Evolutionary conservation across 1,140 invertebrate species (phyloP), one percentile per base, ranked within the genome.

Genomic region (Meloidogyne hapla): DNA sequence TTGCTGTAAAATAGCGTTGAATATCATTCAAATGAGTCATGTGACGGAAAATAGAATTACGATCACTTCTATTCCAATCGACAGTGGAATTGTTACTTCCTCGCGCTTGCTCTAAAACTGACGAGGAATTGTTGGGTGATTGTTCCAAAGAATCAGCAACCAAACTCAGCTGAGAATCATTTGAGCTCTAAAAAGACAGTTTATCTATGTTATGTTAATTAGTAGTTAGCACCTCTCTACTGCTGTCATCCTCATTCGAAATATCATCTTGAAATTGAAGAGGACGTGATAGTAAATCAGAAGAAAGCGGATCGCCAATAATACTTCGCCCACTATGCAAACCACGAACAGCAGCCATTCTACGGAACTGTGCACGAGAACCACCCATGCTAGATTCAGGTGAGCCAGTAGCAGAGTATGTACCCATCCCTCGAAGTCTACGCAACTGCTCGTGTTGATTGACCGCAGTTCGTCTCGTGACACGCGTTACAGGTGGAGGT

Each of bases 381-480:
- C 40, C 40, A 42, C 40, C 40, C 0, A 42, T 15, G 5, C 45
- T 18, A 48, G 45, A 48, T 5, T 48, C 45, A 18, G 45, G 15
- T 18, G 45, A 48, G 18, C 45, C 45, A 18, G 45, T 48, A 18
- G 45, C 15, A n/a, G 45, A 48, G 15, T 18, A 48, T n/a, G 45
- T 48, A 48, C 45, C 45, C 45, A 48, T 48, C 6, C 70, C 70
- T 33, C 70, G 61, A 21, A 72, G 21, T 40, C 70, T 56, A 23
- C 70, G 40, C 12, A 71, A 25, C 15, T 71, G 69, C 13, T 71
- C 69, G 13, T 72, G 70, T 33, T 63, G 70, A 15, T 48, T 68
- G 8, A n/a, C 64, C 15, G 25, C 62, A 3, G 70, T 72, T 56
- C 70, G n/a, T 15, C 70, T 56, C 9, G 70, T 72, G 12, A 64